Base-by-base conservation (phyloP, 2,113 vertebrate species). In the Sinocyclocheilus rhinocerous region DNA sequence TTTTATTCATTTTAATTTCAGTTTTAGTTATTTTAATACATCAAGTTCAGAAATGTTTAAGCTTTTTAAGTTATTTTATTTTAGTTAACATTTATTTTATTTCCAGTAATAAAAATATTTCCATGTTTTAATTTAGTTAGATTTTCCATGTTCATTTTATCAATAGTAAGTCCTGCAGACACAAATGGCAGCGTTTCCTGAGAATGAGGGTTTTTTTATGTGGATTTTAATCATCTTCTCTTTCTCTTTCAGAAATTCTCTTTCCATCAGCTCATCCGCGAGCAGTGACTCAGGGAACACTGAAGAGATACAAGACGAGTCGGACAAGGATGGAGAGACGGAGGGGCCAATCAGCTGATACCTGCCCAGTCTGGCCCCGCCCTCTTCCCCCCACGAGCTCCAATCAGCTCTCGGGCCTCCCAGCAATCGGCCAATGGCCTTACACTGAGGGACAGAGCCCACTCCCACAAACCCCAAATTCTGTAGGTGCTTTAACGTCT, bases 281-380 rank as follows among this genome's bases (percentile, higher is more conserved):
- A 99, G 98, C 96, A 99, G 97, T 0, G 98, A 99, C 96, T 99
- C 98, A 95, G 98, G 97, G 94, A 99, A 98, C 95, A 98, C 97
- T 57, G 98, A 99, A 0, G 98, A 99, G 91, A 98, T 97, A 90
- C 97, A 96, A 93, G 98, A 99, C 0, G 98, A 99, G 87, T 94
- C 94, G 42, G 98, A 96, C 85, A 95, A 94, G 83, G 95, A 95
- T 26, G 86, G 80, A 22, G 94, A 95, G 48, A 85, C 90, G 0
- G 93, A 94, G 72, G 92, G 89, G 29, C 87, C 92, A 1, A 83
- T 92, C 87, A 95, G 94, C 91, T 95, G 95, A 95, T 94, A 87
- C 85, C 88, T 67, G 85, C 79, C 70, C 16, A 36, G 39, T 61
- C 55, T 33, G 82, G 79, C 76, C 73, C 61, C 83, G 42, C 65